phyloP scores from a whole-genome alignment of 1,140 invertebrate genomes.

The Heliconius congener region DNA sequence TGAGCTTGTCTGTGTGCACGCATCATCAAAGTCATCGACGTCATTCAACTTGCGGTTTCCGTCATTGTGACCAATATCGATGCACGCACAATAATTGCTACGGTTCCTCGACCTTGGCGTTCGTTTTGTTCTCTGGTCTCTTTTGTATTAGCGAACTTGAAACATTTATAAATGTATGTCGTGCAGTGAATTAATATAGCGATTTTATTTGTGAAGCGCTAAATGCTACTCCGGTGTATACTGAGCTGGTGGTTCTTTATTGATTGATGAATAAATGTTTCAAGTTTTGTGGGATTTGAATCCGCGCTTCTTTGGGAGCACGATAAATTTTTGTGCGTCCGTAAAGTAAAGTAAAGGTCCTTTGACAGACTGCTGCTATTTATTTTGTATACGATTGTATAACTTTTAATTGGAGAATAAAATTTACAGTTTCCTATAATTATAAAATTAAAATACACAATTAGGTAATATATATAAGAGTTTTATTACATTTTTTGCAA shows the following conservation, averaged over 20 bases:
- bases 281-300: neutral
- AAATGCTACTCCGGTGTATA: slow-evolving; percentile 23
- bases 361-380: neutral
- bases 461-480: too few species aligned
- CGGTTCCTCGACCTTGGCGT: slow-evolving; percentile 46
- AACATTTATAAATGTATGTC: slow-evolving; percentile 42
- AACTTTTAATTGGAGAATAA: too few species aligned
- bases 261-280: neutral
- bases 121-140: slow-evolving; percentile 45
- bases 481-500: too few species aligned
- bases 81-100: slow-evolving; percentile 36
- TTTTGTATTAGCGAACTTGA: slow-evolving; percentile 49
- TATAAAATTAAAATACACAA: too few species aligned
- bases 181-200: slow-evolving; percentile 33
- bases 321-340: neutral
- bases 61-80: slow-evolving; percentile 37
- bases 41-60: slow-evolving; percentile 37
- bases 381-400: too few species aligned
- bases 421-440: too few species aligned
- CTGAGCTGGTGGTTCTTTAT: neutral
- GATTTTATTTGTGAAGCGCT: slow-evolving; percentile 38
- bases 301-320: neutral
- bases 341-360: neutral
- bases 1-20: neutral
- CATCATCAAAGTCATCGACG: slow-evolving; percentile 6